A percentile compares a stretch with the other conserved stretches of the same genome.
These are phyloP conservation scores for Leptinotarsa undecemlineata DNA, from an alignment of 1,140 invertebrate genomes.

Conservation along the genomic window DNA sequence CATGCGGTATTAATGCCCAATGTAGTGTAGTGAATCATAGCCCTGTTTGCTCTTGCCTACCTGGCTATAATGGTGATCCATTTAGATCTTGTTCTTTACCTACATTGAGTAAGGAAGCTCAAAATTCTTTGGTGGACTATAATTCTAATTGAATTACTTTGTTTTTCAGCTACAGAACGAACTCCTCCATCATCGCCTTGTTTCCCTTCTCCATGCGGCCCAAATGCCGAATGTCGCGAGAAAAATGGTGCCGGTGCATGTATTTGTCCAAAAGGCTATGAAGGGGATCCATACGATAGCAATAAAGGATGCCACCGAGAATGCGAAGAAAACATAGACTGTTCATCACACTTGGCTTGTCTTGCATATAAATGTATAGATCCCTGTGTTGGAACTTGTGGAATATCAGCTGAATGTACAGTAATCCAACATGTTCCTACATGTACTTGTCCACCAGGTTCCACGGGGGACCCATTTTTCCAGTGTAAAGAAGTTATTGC, in stretches of 20 bases:
- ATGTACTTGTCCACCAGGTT: slow-evolving; percentile 75
- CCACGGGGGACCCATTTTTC: slow-evolving; percentile 79
- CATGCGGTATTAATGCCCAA: slow-evolving; percentile 73
- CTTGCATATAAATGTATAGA: slow-evolving; percentile 77
- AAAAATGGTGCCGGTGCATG: slow-evolving; percentile 77
- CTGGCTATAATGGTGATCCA: slow-evolving; percentile 80
- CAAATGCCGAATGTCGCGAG: slow-evolving; percentile 77
- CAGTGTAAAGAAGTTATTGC: slow-evolving; percentile 66
- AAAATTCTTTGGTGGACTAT: not conserved
- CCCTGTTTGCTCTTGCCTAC: slow-evolving; percentile 70
- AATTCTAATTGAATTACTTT: not conserved
- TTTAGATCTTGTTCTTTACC: slow-evolving; percentile 63
- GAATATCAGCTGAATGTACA: slow-evolving; percentile 72
- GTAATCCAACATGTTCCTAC: slow-evolving; percentile 74
- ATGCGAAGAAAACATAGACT: slow-evolving; percentile 77
- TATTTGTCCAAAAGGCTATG: slow-evolving; percentile 71
- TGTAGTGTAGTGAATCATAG: slow-evolving; percentile 79
- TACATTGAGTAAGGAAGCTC: slow-evolving; percentile 55
- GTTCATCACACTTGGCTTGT: slow-evolving; percentile 68
- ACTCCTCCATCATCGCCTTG: slow-evolving; percentile 60
- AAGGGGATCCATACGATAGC: slow-evolving; percentile 75
- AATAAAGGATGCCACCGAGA: slow-evolving; percentile 71
- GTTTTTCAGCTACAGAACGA: slow-evolving; percentile 50
- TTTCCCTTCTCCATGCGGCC: slow-evolving; percentile 77
- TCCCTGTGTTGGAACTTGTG: slow-evolving; percentile 76